These are phyloP conservation scores for Thamnophis elegans DNA, from an alignment of 2,797 vertebrate genomes.

Conservation along the genomic window DNA sequence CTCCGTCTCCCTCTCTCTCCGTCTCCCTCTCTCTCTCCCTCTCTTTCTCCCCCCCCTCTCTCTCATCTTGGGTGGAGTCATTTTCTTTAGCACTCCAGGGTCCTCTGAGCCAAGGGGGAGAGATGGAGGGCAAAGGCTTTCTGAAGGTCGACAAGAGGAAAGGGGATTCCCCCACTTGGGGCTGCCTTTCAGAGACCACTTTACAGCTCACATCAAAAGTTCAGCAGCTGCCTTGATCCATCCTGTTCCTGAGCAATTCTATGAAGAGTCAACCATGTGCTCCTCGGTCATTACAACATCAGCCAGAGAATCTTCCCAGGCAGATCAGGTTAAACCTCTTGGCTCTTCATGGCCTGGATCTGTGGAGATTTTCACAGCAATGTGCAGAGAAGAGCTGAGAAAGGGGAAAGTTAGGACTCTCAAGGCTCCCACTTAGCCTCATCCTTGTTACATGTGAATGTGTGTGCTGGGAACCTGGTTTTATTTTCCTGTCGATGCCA, in stretches of 20 bases:
- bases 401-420: background rate
- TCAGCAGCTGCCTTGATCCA: constrained; percentile 31
- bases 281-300: constrained; percentile 24
- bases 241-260: constrained; percentile 20
- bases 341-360: constrained; percentile 8
- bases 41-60: accelerated
- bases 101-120: background rate
- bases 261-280: background rate
- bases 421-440: background rate
- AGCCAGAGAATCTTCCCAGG: constrained; percentile 2
- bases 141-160: background rate
- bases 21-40: accelerated
- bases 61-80: accelerated
- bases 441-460: background rate
- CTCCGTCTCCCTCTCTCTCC: background rate
- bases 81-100: background rate
- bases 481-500: background rate
- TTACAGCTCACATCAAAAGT: constrained; percentile 11
- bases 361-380: constrained; percentile 8
- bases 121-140: background rate
- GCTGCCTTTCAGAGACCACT: background rate
- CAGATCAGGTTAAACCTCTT: constrained; percentile 22
- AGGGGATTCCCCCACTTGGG: background rate
- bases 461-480: background rate
- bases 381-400: background rate